phyloP scores from a whole-genome alignment of 2,113 vertebrate species.

The Agapornis roseicollis region DNA sequence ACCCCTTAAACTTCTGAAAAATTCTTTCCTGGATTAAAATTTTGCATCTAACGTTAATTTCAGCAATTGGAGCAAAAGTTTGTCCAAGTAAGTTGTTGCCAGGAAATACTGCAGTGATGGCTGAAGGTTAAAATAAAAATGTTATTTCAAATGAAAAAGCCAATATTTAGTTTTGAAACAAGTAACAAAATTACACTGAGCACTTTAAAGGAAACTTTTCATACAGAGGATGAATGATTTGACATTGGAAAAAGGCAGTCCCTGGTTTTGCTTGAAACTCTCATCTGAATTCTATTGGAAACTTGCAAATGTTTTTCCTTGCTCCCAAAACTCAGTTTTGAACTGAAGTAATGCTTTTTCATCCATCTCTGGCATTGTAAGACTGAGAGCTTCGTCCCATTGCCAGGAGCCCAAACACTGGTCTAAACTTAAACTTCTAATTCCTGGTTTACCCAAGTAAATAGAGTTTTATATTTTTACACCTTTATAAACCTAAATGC shows the following conservation, averaged over 20 bases:
- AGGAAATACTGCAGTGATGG: background rate
- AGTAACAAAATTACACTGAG: accelerated
- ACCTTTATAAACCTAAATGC: background rate
- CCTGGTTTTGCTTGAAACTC: background rate
- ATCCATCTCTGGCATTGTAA: background rate
- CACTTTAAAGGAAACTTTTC: background rate
- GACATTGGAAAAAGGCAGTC: background rate
- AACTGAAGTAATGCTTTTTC: background rate
- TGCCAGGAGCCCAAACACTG: background rate
- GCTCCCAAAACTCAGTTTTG: background rate
- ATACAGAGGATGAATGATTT: background rate
- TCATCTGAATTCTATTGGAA: background rate
- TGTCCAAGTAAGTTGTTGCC: background rate
- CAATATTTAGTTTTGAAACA: background rate
- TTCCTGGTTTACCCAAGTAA: background rate
- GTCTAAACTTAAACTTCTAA: constrained; percentile 21
- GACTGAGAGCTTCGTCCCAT: background rate
- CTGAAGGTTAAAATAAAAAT: background rate
- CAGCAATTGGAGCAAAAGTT: background rate
- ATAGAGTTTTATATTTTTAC: background rate
- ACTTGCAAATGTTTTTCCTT: background rate
- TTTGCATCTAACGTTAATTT: background rate
- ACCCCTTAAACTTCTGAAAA: background rate
- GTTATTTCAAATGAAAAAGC: background rate
- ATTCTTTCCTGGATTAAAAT: background rate